Evolutionary conservation across 1,140 invertebrate species (phyloP), one percentile per base, ranked within the genome.

Genomic region (Drosophila parabipectinata): DNA sequence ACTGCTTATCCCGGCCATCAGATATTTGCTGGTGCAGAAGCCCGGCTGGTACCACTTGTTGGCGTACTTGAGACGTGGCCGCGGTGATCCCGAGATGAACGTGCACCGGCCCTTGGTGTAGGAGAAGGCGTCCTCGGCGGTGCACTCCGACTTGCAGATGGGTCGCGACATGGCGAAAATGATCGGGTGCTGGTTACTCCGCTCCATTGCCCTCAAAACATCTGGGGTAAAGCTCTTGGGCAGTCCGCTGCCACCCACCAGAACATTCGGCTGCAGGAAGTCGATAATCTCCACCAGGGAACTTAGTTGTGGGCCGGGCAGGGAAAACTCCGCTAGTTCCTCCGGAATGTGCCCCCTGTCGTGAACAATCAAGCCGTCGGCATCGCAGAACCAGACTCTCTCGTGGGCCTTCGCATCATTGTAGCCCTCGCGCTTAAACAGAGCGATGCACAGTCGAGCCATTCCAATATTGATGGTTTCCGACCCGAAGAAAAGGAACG

Each of bases 101-200:
- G 99, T 93, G 48, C 95, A 96, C 55, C 94, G 77, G 0, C 90
- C 88, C n/a, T 98, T 94, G 0, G 98, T 98, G 77, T 95, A 92
- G 26, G 92, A 94, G 85, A 98, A 99, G 1, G 98, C 98, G 81
- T 97, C 94, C 87, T 98, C 96, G 8, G 98, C 98, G 2, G 98
- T 98, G 88, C 98, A 99, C 92, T 99, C 98, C 0, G 98, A 97
- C 92, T 97, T 97, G 79, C 94, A 95, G 0, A 97, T 97, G 34
- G 98, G 98, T 92, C 98, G 98, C 77, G 98, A 99, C 4, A 99
- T 93, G 28, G 98, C 98, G 92, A 99, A 99, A 57, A 99, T 98
- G 4, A 91, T 79, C 94, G 62, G 98, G 96, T 95, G 96, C 3
- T 67, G 34, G 3, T 79, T 64, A 32, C 59, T 69, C 26, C 72